Evolutionary conservation across 2,113 vertebrate species (phyloP), one percentile per base, ranked within the genome.

Genomic region (Gadus chalcogrammus): DNA sequence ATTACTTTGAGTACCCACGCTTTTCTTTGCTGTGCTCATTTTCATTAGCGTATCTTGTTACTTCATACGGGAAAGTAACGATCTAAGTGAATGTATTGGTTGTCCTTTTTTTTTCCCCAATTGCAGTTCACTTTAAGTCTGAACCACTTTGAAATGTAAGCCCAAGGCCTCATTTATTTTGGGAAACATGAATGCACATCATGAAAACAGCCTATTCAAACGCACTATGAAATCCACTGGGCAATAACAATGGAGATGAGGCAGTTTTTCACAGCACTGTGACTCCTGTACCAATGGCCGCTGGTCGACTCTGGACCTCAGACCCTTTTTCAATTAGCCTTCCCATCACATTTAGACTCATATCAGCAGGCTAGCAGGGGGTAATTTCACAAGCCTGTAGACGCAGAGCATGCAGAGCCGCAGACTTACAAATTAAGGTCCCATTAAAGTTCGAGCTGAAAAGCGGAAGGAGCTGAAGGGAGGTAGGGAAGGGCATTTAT

Each of bases 401-500:
- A 71, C 27, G 64, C 62, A 71, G 65, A 80, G 60, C 79, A 69
- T 13, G 42, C 69, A 81, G 65, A 78, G 77, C 75, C 55, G 73
- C 48, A 69, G 77, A 85, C 83, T 89, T 82, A 48, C 42, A 82
- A 89, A 88, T 89, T 90, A 84, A 87, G 84, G 84, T 85, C 76
- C 85, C 85, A 91, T 90, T 90, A 88, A 89, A 89, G 86, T 89
- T 88, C 84, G 67, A 76, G 75, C 78, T 84, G 79, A 86, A 85
- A 87, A 76, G 75, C 71, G 84, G 79, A 73, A 77, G 85, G 83
- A 82, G 82, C 77, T 48, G 42, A 76, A 20, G 68, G 74, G 71
- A 90, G 80, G 83, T 82, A 82, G 80, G 80, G 84, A 94, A 84
- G 88, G 94, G 94, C 94, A 93, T 94, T 95, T 96, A 96, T 95